Percentiles rank a stretch among this genome's conserved stretches.
Evolutionary conservation across 1,140 invertebrate species (phyloP).

Genomic region (Sesamia nonagrioides): DNA sequence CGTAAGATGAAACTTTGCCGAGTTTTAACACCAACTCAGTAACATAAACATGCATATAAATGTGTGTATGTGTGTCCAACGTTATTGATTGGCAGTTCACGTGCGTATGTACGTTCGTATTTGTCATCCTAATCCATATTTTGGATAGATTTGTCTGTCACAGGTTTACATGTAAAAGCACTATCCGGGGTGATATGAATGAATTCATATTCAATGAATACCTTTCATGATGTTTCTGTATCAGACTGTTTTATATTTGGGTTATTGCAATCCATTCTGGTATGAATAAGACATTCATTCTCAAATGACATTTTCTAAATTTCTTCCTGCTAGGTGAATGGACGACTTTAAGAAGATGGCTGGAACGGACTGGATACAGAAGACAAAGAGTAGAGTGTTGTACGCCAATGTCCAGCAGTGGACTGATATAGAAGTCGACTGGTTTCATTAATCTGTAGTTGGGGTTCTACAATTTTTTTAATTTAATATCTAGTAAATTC

Average conservation of each 20-base stretch:
- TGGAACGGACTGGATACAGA: no score
- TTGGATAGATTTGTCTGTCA: conserved; percentile 13
- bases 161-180: conserved; percentile 7
- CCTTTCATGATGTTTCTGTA: background rate
- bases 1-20: background rate
- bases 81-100: conserved; percentile 28
- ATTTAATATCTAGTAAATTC: no score
- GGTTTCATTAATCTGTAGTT: no score
- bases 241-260: background rate
- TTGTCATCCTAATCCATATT: conserved; percentile 33
- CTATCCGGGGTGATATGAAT: conserved; percentile 3
- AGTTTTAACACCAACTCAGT: background rate
- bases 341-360: no score
- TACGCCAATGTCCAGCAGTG: no score
- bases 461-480: no score
- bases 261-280: background rate
- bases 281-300: background rate
- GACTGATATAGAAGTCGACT: no score
- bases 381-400: no score
- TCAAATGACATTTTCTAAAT: background rate
- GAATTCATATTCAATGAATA: background rate
- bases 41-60: background rate
- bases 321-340: no score
- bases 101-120: background rate
- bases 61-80: background rate